Conservation (phyloP, 2,888 invertebrate species). For the Drosophila imparisetae region DNA sequence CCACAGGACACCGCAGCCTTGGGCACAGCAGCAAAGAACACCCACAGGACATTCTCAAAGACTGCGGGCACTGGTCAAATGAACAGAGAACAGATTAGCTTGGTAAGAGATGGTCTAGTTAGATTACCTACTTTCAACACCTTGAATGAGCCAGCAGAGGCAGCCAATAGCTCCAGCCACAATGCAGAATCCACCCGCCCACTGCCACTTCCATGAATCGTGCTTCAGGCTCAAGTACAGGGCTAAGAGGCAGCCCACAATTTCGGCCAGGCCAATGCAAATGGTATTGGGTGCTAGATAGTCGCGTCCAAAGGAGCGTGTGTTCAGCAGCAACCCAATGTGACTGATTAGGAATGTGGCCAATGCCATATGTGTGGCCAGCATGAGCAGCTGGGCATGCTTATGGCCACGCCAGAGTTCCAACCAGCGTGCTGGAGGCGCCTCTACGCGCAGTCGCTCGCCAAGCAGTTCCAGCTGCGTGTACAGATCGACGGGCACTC, state of each 20-base stretch:
- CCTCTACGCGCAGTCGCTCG: conserved; percentile 61
- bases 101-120: not conserved
- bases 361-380: conserved; percentile 82
- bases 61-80: conserved; percentile 72
- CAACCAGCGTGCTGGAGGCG: conserved; percentile 76
- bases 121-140: conserved; percentile 70
- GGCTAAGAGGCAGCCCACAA: conserved; percentile 84
- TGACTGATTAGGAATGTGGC: conserved; percentile 83
- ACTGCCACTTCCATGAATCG: conserved; percentile 83
- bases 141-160: conserved; percentile 82
- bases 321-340: conserved; percentile 85
- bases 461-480: conserved; percentile 65
- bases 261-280: conserved; percentile 83
- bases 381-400: conserved; percentile 72
- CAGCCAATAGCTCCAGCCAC: conserved; percentile 83
- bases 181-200: conserved; percentile 83
- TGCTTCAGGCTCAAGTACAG: conserved; percentile 80
- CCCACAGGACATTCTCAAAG: conserved; percentile 79
- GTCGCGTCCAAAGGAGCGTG: conserved; percentile 84
- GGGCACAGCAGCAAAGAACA: conserved; percentile 83
- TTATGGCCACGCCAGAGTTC: conserved; percentile 80
- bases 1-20: conserved; percentile 84
- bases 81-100: conserved; percentile 7
- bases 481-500: conserved; percentile 78
- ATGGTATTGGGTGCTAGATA: conserved; percentile 83